Conservation (phyloP, 2,113 vertebrate genomes). For the Tragulus kanchil region DNA sequence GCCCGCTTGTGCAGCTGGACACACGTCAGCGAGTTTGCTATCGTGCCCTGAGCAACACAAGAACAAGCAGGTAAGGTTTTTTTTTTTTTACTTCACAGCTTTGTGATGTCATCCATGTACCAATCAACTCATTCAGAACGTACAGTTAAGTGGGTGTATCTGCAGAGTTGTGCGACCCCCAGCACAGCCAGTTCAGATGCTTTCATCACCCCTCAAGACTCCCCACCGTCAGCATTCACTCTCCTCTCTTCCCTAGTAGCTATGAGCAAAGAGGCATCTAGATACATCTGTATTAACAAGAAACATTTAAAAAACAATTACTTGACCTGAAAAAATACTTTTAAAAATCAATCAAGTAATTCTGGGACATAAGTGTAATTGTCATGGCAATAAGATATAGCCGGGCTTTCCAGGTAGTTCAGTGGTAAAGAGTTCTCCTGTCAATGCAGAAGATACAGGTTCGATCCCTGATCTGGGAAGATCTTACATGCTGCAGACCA, state of each 20-base stretch:
- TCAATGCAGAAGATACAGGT: too few species aligned
- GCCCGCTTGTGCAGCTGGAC: slow-evolving; percentile 97
- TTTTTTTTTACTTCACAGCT: not conserved
- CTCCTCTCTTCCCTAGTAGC: not conserved
- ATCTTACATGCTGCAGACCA: too few species aligned
- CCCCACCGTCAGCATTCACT: too few species aligned
- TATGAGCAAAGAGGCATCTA: not conserved
- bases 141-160: too few species aligned
- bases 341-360: not conserved
- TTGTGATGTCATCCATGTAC: not conserved
- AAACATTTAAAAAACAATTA: not conserved
- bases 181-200: too few species aligned
- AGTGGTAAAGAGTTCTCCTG: too few species aligned
- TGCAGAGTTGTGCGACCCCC: not conserved
- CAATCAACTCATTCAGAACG: not conserved
- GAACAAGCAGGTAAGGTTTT: not conserved
- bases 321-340: not conserved
- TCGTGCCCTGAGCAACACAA: slow-evolving; percentile 90
- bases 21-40: slow-evolving; percentile 96
- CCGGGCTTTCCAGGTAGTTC: too few species aligned
- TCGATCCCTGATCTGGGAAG: too few species aligned
- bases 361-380: not conserved
- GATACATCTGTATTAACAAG: not conserved
- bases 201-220: not conserved
- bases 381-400: not conserved